phyloP scores from a whole-genome alignment of 2,797 vertebrate species.

The Zenarchopterus dispar region DNA sequence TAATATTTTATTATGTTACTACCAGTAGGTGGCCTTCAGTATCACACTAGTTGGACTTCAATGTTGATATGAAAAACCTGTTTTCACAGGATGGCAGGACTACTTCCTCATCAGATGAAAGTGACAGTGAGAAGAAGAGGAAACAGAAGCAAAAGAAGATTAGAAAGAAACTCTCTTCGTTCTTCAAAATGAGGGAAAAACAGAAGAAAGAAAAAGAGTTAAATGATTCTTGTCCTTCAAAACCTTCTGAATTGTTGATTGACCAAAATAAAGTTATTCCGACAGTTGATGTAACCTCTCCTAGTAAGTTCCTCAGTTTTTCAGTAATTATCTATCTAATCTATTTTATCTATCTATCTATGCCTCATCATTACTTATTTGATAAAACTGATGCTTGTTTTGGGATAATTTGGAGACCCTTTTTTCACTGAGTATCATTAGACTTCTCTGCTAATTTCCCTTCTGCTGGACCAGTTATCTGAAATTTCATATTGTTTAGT shows the following conservation, averaged over 20 bases:
- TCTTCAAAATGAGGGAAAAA: slow-evolving; percentile 55
- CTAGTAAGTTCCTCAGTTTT: slow-evolving; percentile 59
- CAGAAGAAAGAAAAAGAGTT: slow-evolving; percentile 38
- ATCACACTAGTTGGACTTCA: too few relatives aligned
- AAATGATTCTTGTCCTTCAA: slow-evolving; percentile 12
- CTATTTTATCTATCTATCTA: too few relatives aligned
- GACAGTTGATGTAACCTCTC: slow-evolving; percentile 19
- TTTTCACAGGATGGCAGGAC: slow-evolving; percentile 47
- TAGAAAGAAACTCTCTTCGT: slow-evolving; percentile 57
- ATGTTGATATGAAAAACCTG: background rate
- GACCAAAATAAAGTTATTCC: background rate
- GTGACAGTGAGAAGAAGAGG: slow-evolving; percentile 61
- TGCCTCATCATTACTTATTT: too few relatives aligned
- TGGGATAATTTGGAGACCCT: too few relatives aligned
- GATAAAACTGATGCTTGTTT: too few relatives aligned
- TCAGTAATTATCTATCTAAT: too few relatives aligned
- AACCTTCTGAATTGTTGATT: slow-evolving; percentile 18
- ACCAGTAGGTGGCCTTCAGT: too few relatives aligned
- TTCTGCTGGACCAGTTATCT: background rate
- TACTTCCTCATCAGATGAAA: slow-evolving; percentile 70
- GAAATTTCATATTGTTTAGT: too few relatives aligned
- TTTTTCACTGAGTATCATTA: too few relatives aligned
- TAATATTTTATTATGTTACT: background rate
- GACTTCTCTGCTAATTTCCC: too few relatives aligned
- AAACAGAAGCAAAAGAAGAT: slow-evolving; percentile 68